phyloP scores from a whole-genome alignment of 1,140 invertebrate species.

The Drosophila rhopaloa region DNA sequence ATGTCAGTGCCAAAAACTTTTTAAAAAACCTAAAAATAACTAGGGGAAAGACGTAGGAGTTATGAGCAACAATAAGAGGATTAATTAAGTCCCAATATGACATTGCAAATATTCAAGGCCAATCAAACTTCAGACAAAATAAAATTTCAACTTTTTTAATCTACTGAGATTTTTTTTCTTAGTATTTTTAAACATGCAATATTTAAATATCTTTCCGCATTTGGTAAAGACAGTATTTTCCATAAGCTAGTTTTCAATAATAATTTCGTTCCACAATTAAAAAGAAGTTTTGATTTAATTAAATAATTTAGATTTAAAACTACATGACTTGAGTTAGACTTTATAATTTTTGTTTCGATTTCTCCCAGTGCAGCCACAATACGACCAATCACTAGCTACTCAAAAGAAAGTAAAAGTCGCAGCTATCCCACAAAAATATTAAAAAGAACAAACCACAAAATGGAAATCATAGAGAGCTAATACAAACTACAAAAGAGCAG shows the following conservation, averaged over 20 bases:
- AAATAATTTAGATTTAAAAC: background rate
- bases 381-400: background rate
- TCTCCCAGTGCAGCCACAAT: slow-evolving; percentile 5
- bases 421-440: slow-evolving; percentile 19
- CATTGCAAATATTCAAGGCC: slow-evolving; percentile 17
- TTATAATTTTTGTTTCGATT: background rate
- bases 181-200: no score
- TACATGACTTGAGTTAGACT: no score
- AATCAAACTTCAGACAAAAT: slow-evolving; percentile 7
- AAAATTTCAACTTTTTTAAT: background rate
- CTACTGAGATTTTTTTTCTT: no score
- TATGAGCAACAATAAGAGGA: slow-evolving; percentile 14
- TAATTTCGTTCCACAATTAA: no score
- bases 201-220: no score
- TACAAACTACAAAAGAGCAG: slow-evolving; percentile 37
- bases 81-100: slow-evolving; percentile 19
- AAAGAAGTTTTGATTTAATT: no score
- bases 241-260: no score
- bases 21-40: background rate
- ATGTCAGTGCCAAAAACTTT: background rate
- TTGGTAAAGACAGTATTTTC: no score
- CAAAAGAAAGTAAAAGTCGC: slow-evolving; percentile 52
- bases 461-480: slow-evolving; percentile 25
- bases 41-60: slow-evolving; percentile 1
- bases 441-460: slow-evolving; percentile 21